Base-by-base conservation (phyloP, 2,888 invertebrate genomes). In the Argynnis bischoffii region DNA sequence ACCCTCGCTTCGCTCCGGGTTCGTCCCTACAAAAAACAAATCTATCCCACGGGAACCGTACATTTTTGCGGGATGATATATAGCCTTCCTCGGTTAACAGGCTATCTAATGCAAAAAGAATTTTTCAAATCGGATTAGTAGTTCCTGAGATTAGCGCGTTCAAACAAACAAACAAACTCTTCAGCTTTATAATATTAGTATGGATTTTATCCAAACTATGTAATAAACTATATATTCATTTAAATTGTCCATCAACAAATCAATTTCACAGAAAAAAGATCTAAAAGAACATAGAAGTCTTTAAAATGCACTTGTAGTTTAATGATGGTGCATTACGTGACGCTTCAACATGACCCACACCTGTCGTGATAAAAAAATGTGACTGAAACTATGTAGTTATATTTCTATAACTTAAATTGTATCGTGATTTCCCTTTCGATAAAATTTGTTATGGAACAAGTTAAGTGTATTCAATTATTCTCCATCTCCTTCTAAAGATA, bases 261-360 rank as follows among this genome's bases (percentile, higher is more conserved):
- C 65, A 59, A 59, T 66, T 66, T 55, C 54, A 54, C 47, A 60
- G 59, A 16, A 21, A 14, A 47, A 59, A 21, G n/a, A 14, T 26
- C n/a, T 47, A 48, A 35, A 57, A 55, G 54, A 41, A 8, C 11
- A 31, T 16, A 46, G 54, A n/a, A 41, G 8, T 41, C 26, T 18
- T 60, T 55, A 46, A 51, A 26, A 55, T 47, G 41, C 64, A 55
- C 59, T 64, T 64, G 60, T 55, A 50, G 18, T 60, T 47, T 63
- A 64, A 61, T 69, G 56, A 66, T 60, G 63, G 47, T 35, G 15
- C 47, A 53, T 47, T 67, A 66, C 72, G 67, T 73, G 70, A 66
- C 65, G 56, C 46, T 46, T 51, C 61, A 75, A 82, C 85, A 84
- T 86, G 86, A 84, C 85, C 82, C 75, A 77, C 83, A 84, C 85